Conservation (phyloP, 2,888 invertebrate genomes). For the Archaeoteleia sp. region DNA sequence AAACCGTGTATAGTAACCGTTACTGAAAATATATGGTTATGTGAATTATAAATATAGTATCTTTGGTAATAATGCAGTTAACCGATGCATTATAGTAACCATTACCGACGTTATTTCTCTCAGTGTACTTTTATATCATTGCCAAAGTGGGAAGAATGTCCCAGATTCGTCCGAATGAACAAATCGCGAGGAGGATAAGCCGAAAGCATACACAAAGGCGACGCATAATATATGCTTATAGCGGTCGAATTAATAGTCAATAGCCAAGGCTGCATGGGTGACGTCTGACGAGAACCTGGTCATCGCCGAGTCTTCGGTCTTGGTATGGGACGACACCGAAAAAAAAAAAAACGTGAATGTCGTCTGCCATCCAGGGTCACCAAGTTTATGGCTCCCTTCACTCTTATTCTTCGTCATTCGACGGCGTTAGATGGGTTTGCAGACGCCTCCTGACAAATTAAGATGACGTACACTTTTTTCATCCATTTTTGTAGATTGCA, state of each 20-base stretch:
- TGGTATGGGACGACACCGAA: conserved; percentile 23
- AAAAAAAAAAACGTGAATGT: conserved; percentile 44
- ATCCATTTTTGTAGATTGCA: conserved; percentile 14
- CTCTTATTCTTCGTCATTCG: conserved; percentile 36
- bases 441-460: conserved; percentile 39
- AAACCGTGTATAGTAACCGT: too few species aligned
- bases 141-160: neutral
- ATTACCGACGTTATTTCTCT: too few species aligned
- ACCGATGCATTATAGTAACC: too few species aligned
- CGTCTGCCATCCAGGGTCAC: conserved; percentile 52
- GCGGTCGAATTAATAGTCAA: conserved; percentile 32
- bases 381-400: conserved; percentile 47
- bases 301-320: conserved; percentile 22
- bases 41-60: too few species aligned
- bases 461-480: conserved; percentile 12
- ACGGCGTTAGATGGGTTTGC: conserved; percentile 47
- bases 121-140: too few species aligned
- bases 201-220: too few species aligned
- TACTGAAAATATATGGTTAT: too few species aligned
- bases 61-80: too few species aligned
- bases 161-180: conserved; percentile 2
- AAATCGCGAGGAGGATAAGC: neutral
- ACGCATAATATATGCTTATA: conserved; percentile 9
- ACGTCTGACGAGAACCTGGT: conserved; percentile 39
- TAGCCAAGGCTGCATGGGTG: conserved; percentile 37